A percentile compares a stretch with the other conserved stretches of the same genome.
Conservation (phyloP, 1,140 invertebrate genomes). For the Oedothorax gibbosus region DNA sequence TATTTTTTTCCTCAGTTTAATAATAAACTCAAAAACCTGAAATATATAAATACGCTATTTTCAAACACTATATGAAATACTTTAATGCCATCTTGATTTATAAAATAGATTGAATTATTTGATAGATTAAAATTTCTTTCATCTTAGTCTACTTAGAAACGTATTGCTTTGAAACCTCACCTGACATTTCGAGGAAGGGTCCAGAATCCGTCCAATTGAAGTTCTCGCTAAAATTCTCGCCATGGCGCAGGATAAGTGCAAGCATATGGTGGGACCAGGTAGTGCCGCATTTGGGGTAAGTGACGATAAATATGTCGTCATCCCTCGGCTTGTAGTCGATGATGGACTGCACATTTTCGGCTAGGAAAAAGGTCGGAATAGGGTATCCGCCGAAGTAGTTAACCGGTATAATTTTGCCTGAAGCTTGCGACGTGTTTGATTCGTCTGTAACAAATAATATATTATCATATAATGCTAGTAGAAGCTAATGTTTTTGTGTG, state of each 20-base stretch:
- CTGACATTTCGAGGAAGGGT: not conserved
- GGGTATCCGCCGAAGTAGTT: not conserved
- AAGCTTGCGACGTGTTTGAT: constrained; percentile 49
- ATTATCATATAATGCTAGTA: too few species aligned
- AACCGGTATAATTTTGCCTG: constrained; percentile 36
- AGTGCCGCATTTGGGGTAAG: constrained; percentile 61
- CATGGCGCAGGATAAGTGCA: not conserved
- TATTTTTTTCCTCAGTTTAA: too few species aligned
- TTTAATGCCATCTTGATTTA: too few species aligned
- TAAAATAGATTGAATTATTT: too few species aligned
- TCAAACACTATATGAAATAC: too few species aligned
- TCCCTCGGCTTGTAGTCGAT: constrained; percentile 24
- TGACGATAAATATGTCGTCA: constrained; percentile 60
- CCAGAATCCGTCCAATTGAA: not conserved
- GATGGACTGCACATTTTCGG: not conserved
- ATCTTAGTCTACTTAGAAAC: too few species aligned
- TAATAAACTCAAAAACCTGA: too few species aligned
- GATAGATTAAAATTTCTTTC: too few species aligned
- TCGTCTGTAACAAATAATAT: too few species aligned
- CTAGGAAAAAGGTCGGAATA: not conserved
- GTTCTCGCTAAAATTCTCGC: not conserved
- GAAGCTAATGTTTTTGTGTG: too few species aligned
- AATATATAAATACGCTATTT: too few species aligned
- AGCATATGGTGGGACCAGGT: constrained; percentile 60
- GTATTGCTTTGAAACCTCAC: not conserved